Conservation (phyloP, 2,113 vertebrate species). For the Ceyx margarethae region DNA sequence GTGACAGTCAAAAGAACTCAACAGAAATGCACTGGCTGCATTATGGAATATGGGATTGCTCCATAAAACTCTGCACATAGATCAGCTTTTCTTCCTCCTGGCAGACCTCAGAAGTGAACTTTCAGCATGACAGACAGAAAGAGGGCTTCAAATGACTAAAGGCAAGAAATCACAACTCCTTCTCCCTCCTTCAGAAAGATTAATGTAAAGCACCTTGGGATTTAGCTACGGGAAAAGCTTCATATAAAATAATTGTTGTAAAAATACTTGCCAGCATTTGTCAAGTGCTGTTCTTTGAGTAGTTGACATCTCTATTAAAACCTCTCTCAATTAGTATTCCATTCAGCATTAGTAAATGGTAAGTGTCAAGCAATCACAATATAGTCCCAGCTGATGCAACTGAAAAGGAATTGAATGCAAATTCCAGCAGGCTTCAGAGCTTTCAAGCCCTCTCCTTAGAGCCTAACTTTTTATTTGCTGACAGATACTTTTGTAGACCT, state of each 20-base stretch:
- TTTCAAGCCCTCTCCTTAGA: neutral
- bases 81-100: slow-evolving; percentile 1
- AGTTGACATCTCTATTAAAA: slow-evolving; percentile 33
- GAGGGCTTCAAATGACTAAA: slow-evolving; percentile 1
- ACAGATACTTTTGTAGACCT: slow-evolving; percentile 18
- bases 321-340: slow-evolving; percentile 22
- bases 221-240: slow-evolving; percentile 2
- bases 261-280: neutral
- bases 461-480: slow-evolving; percentile 26
- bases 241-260: neutral
- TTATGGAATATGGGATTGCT: neutral
- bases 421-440: slow-evolving; percentile 39
- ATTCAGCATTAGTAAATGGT: neutral
- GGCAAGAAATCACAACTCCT: neutral
- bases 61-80: neutral
- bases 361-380: slow-evolving; percentile 44
- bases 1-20: neutral
- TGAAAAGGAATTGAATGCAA: slow-evolving; percentile 24
- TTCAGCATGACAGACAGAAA: neutral
- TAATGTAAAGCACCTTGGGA: neutral
- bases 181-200: neutral
- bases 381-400: slow-evolving; percentile 41
- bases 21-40: neutral
- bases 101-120: neutral
- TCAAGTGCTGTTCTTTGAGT: neutral